Percentiles rank a stretch among this genome's conserved stretches.
Evolutionary conservation across 1,140 invertebrate species (phyloP).

Genomic region (Zophobas atratus): DNA sequence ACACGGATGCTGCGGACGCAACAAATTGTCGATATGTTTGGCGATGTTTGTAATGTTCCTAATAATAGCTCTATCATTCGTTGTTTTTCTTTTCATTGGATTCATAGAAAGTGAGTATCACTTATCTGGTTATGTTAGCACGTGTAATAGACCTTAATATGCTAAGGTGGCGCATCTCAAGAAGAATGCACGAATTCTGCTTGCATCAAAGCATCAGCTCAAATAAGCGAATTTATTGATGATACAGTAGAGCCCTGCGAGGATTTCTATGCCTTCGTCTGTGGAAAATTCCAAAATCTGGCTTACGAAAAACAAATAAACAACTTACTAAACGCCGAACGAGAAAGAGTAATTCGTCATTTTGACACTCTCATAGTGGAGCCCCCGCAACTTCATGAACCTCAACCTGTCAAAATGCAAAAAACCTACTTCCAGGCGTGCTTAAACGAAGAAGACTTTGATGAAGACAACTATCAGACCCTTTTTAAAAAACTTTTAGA

Average conservation of each 20-base stretch:
- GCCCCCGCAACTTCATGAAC: conserved; percentile 27
- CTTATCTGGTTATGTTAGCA: not conserved
- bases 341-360: conserved; percentile 18
- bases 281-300: conserved; percentile 74
- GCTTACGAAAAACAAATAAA: conserved; percentile 61
- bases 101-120: not conserved
- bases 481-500: conserved; percentile 72
- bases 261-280: conserved; percentile 79
- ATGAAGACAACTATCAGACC: conserved; percentile 58
- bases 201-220: conserved; percentile 50
- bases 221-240: conserved; percentile 69
- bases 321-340: conserved; percentile 10
- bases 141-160: no score
- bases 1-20: conserved; percentile 6
- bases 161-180: not conserved
- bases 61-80: not conserved
- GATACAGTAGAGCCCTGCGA: conserved; percentile 75
- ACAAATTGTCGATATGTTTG: conserved; percentile 2
- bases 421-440: conserved; percentile 83
- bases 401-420: conserved; percentile 67
- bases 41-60: not conserved
- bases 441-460: conserved; percentile 77
- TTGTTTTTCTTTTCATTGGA: not conserved
- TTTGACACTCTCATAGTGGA: conserved; percentile 35
- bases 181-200: not conserved